These are phyloP conservation scores for Agrilus cyanescens DNA, from an alignment of 2,888 invertebrate genomes.

Conservation along the genomic window DNA sequence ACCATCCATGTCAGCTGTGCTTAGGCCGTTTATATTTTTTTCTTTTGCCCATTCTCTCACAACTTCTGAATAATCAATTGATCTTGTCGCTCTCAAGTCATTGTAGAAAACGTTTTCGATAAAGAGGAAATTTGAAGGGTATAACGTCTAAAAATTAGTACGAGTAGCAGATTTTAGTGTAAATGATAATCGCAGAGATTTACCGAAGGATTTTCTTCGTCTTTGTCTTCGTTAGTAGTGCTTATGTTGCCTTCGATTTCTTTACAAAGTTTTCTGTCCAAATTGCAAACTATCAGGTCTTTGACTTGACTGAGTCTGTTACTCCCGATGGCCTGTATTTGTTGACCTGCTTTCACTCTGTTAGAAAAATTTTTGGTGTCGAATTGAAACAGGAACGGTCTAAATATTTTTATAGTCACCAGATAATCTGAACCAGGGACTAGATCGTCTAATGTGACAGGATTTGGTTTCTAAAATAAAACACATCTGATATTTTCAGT, in stretches of 20 bases:
- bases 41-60: slow-evolving; percentile 52
- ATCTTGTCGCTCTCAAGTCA: slow-evolving; percentile 47
- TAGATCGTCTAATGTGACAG: slow-evolving; percentile 24
- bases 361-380: slow-evolving; percentile 13
- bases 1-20: slow-evolving; percentile 43
- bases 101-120: slow-evolving; percentile 71
- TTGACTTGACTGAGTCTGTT: slow-evolving; percentile 60
- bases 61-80: slow-evolving; percentile 53
- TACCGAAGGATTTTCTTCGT: neutral
- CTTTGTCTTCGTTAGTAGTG: slow-evolving; percentile 31
- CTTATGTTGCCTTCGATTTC: slow-evolving; percentile 42
- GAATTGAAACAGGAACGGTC: slow-evolving; percentile 31
- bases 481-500: slow-evolving; percentile 16
- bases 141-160: slow-evolving; percentile 40
- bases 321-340: slow-evolving; percentile 51
- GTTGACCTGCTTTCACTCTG: slow-evolving; percentile 39
- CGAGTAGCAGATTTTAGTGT: neutral
- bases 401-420: slow-evolving; percentile 39
- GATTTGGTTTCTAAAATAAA: neutral
- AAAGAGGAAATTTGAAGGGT: slow-evolving; percentile 63
- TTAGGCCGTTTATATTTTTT: slow-evolving; percentile 36
- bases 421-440: slow-evolving; percentile 33
- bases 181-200: neutral
- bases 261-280: slow-evolving; percentile 49
- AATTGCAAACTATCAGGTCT: slow-evolving; percentile 62